phyloP scores from a whole-genome alignment of 2,113 vertebrate species.

The Ciconia maguari region DNA sequence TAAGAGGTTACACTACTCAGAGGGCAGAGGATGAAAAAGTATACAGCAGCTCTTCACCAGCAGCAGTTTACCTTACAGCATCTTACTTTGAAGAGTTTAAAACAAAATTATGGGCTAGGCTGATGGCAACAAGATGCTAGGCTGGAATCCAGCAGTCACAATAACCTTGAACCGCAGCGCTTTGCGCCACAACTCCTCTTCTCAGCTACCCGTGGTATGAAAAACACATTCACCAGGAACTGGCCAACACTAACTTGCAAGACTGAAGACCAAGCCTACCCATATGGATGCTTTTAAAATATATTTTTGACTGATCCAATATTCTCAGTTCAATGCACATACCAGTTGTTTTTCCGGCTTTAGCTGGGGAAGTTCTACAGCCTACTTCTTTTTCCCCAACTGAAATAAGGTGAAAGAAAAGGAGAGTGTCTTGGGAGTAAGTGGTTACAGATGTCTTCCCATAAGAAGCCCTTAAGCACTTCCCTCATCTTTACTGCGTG shows the following conservation, averaged over 20 bases:
- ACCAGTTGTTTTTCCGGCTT: background rate
- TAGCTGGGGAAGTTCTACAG: background rate
- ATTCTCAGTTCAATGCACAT: background rate
- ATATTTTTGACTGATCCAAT: background rate
- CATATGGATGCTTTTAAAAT: background rate
- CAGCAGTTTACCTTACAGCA: background rate
- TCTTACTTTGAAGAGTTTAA: background rate
- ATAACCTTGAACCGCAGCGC: background rate
- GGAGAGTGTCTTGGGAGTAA: background rate
- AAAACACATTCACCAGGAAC: accelerated
- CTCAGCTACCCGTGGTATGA: background rate
- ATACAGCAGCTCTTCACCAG: background rate
- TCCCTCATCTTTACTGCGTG: background rate
- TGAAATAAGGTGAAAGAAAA: background rate
- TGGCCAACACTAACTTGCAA: background rate
- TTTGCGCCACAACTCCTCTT: background rate
- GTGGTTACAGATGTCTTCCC: background rate
- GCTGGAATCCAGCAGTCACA: background rate
- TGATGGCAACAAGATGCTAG: background rate
- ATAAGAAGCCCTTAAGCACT: background rate
- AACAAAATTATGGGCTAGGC: background rate
- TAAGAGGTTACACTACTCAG: background rate
- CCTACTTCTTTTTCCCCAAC: background rate
- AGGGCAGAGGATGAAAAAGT: background rate
- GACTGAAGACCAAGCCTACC: background rate